Conservation (phyloP, 2,797 vertebrate species). For the Eleutherodactylus coqui region DNA sequence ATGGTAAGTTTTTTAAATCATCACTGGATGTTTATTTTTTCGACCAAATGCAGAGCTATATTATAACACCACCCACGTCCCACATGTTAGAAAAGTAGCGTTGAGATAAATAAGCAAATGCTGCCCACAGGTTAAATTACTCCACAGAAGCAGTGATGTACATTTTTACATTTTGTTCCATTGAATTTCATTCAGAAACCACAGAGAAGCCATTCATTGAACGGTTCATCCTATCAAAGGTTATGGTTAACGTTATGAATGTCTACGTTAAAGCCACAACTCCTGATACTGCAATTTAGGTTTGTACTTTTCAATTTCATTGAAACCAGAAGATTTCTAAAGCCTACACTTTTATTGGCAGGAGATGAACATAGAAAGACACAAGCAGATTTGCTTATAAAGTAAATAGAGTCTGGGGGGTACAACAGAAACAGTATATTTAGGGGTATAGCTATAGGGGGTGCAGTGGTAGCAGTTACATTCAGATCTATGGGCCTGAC, state of each 20-base stretch:
- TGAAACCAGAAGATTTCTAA: constrained; percentile 27
- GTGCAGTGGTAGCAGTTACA: background rate
- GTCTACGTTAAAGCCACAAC: constrained; percentile 31
- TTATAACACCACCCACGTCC: constrained; percentile 26
- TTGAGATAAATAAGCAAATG: constrained; percentile 24
- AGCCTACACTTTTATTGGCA: constrained; percentile 10
- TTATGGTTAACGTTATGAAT: constrained; percentile 22
- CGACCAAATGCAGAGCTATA: background rate
- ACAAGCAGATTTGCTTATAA: background rate
- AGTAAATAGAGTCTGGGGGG: background rate
- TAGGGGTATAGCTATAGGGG: background rate
- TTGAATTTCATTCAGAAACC: constrained; percentile 28
- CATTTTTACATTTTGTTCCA: constrained; percentile 39
- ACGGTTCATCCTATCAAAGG: constrained; percentile 32
- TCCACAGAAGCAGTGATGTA: background rate
- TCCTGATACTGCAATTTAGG: constrained; percentile 42
- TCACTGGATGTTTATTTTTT: constrained; percentile 15
- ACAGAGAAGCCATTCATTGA: constrained; percentile 32
- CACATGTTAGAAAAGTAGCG: constrained; percentile 14
- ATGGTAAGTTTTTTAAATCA: background rate
- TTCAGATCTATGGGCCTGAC: background rate
- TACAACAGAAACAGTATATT: background rate
- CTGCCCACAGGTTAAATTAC: background rate
- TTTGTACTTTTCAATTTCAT: constrained; percentile 36
- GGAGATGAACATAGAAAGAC: background rate